Base-by-base conservation (phyloP, 92 coral and sea anemone genomes). In the Actinernus sp. region DNA sequence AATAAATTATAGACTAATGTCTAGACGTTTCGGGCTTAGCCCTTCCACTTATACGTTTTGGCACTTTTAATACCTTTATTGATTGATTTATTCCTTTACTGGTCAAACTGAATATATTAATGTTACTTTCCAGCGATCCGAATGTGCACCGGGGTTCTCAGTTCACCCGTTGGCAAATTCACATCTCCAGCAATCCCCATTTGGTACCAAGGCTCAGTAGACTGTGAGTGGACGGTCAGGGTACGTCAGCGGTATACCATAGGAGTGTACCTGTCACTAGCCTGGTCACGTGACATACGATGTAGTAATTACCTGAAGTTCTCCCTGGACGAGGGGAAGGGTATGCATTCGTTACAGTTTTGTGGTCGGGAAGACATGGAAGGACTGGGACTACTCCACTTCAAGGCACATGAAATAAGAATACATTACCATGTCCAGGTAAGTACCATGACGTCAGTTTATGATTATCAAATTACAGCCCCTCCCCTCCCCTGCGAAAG, bases 161-260 rank as follows among this genome's bases (percentile, higher is more conserved):
- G 70, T 6, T 40, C 79, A 0, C 52, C 83, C 18, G 76, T 71
- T 4, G 96, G 96, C 1, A 71, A 71, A 68, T 55, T 89, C 58
- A 68, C 83, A 0, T 89, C 96, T 10, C 96, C 96, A 55, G 62
- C 59, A 39, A 70, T 89, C 58, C 91, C 96, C 44, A 54, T 77
- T 22, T 85, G 87, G 73, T 71, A 73, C 49, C 90, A 74, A 50
- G 91, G 89, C 72, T 65, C 72, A 12, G 74, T 89, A 13, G 91
- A 79, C 53, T 89, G 96, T 63, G 72, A 73, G 61, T 89, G 96
- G 96, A 74, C 74, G 48, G 66, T 89, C 57, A 71, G 81, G 30
- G 91, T 89, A 26, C 81, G 83, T 25, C 62, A 76, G 68, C 85
- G 68, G 60, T 79, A 77, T 40, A 80, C 78, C 31, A 65, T 89